Evolutionary conservation across 2,797 vertebrate genomes (phyloP).

Genomic region (Cirrhinus molitorella): DNA sequence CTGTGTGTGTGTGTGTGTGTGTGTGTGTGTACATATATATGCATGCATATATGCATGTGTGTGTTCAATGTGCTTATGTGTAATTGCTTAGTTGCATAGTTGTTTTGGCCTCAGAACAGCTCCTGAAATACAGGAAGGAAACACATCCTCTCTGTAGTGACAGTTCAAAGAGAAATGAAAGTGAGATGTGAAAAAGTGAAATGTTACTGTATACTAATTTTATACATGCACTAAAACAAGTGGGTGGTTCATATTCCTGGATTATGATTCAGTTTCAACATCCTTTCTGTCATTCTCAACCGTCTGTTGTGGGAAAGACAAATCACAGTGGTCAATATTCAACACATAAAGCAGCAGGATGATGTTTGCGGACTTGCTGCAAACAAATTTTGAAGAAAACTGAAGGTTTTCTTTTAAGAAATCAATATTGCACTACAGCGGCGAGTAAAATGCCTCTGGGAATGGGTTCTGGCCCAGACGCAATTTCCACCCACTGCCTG

Average conservation of each 20-base stretch:
- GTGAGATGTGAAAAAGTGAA: conserved; percentile 55
- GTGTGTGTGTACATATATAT: background rate
- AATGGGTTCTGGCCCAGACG: background rate
- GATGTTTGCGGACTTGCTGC: background rate
- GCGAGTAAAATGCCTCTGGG: background rate
- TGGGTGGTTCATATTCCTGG: conserved; percentile 18
- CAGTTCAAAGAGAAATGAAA: conserved; percentile 55
- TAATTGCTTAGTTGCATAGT: conserved; percentile 6
- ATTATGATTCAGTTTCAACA: background rate
- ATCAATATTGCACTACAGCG: too few relatives aligned
- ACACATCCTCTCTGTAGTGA: conserved; percentile 39
- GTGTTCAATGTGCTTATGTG: background rate
- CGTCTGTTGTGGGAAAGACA: background rate
- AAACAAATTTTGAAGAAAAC: too few relatives aligned
- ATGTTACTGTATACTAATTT: conserved; percentile 24
- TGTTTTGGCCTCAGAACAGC: background rate
- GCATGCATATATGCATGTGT: background rate
- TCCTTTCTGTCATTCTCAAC: background rate
- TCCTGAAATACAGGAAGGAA: conserved; percentile 40
- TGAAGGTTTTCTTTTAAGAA: background rate
- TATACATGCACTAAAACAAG: background rate
- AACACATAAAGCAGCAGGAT: too few relatives aligned
- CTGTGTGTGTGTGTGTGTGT: background rate
- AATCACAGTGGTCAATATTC: background rate
- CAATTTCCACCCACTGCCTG: conserved; percentile 18